These are phyloP conservation scores for Acrobasis repandana DNA, from an alignment of 2,888 invertebrate genomes.

Conservation along the genomic window DNA sequence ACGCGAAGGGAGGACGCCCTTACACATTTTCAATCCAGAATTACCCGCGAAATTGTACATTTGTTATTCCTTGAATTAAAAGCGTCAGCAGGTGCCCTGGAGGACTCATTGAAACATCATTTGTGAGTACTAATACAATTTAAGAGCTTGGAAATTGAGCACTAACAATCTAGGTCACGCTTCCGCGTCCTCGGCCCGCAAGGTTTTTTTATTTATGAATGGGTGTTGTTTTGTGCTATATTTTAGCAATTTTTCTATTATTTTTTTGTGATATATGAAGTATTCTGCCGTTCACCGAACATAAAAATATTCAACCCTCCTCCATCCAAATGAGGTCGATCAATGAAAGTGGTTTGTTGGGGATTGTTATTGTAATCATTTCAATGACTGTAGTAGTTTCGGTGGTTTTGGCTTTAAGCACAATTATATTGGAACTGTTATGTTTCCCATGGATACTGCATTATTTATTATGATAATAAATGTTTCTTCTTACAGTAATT, in stretches of 20 bases:
- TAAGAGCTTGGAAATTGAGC: slow-evolving; percentile 34
- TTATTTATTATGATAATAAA: neutral
- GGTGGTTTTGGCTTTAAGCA: neutral
- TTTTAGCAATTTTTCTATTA: slow-evolving; percentile 32
- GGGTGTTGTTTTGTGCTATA: slow-evolving; percentile 53
- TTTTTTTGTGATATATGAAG: neutral
- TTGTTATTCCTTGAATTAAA: slow-evolving; percentile 45
- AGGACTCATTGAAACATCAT: slow-evolving; percentile 65
- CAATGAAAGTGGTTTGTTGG: slow-evolving; percentile 5
- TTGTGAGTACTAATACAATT: slow-evolving; percentile 58
- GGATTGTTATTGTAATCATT: neutral
- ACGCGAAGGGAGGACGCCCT: slow-evolving; percentile 61
- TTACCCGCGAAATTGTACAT: slow-evolving; percentile 55
- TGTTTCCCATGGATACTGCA: too few relatives aligned
- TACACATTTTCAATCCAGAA: slow-evolving; percentile 38
- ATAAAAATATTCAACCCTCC: neutral
- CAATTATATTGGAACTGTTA: too few relatives aligned
- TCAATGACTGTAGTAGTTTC: neutral
- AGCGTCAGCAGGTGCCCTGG: slow-evolving; percentile 54
- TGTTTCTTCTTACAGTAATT: neutral
- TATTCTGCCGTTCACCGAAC: neutral
- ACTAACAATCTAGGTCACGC: slow-evolving; percentile 71
- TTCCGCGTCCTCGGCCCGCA: slow-evolving; percentile 70
- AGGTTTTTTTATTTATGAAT: slow-evolving; percentile 69
- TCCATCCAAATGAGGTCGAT: slow-evolving; percentile 7